Percentiles rank a stretch among this genome's conserved stretches.
phyloP scores from a whole-genome alignment of 2,888 invertebrate species.

The Stenichneumon culpator region DNA sequence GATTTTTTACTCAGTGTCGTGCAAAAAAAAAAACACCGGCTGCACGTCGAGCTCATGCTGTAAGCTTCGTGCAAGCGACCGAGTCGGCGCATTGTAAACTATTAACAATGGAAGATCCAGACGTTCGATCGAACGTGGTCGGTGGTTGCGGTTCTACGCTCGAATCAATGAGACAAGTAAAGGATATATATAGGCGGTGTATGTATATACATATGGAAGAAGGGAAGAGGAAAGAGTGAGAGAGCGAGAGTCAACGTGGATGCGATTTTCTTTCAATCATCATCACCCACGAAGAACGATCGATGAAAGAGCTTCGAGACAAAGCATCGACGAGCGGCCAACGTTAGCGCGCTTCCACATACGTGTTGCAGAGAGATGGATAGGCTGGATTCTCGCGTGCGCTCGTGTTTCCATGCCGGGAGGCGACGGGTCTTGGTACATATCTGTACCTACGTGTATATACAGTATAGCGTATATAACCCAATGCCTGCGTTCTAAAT shows the following conservation, averaged over 20 bases:
- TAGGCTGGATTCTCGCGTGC: constrained; percentile 23
- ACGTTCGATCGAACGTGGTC: constrained; percentile 46
- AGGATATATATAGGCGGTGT: background rate
- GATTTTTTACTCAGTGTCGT: background rate
- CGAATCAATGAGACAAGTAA: constrained; percentile 6
- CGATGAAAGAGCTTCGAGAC: constrained; percentile 46
- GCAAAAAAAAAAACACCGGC: background rate
- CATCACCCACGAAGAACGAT: constrained; percentile 55
- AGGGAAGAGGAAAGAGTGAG: constrained; percentile 13
- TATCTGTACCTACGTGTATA: background rate
- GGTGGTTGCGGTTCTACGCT: constrained; percentile 1
- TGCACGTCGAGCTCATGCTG: constrained; percentile 9
- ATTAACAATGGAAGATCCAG: constrained; percentile 56
- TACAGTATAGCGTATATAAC: background rate
- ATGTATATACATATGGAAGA: background rate
- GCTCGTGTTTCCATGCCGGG: background rate
- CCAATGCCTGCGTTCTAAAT: constrained; percentile 17
- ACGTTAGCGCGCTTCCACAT: constrained; percentile 7
- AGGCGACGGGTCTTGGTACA: background rate
- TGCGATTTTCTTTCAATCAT: constrained; percentile 59
- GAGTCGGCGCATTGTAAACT: constrained; percentile 38
- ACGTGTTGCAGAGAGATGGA: constrained; percentile 44
- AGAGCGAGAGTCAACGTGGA: constrained; percentile 28
- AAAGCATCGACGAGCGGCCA: constrained; percentile 32
- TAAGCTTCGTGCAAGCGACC: constrained; percentile 10